A percentile compares a stretch with the other conserved stretches of the same genome.
Conservation (phyloP, 2,888 invertebrate genomes). For the Sinotaia quadrata region DNA sequence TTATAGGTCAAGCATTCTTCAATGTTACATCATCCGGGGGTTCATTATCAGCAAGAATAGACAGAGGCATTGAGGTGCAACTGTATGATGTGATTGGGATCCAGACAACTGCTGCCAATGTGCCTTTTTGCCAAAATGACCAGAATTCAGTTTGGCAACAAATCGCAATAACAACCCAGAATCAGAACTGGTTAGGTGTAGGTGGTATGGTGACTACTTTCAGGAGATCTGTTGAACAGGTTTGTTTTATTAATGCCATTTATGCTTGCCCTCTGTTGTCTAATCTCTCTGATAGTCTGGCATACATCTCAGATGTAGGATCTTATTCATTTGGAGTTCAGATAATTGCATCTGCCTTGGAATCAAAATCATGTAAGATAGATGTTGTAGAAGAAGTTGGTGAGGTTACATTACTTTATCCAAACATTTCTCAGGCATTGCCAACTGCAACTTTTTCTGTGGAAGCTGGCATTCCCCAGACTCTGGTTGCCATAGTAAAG, state of each 20-base stretch:
- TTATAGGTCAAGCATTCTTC: slow-evolving; percentile 39
- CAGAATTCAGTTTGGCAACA: slow-evolving; percentile 37
- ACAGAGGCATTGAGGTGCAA: slow-evolving; percentile 36
- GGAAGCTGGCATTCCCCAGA: slow-evolving; percentile 35
- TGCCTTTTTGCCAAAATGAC: slow-evolving; percentile 41
- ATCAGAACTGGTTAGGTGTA: slow-evolving; percentile 30
- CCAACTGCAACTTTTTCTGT: slow-evolving; percentile 37
- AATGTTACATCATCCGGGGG: slow-evolving; percentile 35
- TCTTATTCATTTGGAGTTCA: slow-evolving; percentile 37
- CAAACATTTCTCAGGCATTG: slow-evolving; percentile 21
- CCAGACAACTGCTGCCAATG: slow-evolving; percentile 37
- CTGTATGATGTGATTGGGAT: slow-evolving; percentile 50
- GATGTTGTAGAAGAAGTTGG: slow-evolving; percentile 44
- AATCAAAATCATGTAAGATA: slow-evolving; percentile 36
- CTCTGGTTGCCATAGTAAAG: slow-evolving; percentile 42
- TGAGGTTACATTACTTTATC: slow-evolving; percentile 46
- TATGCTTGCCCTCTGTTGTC: slow-evolving; percentile 33
- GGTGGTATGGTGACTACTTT: neutral
- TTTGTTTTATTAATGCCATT: slow-evolving; percentile 47
- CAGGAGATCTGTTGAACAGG: slow-evolving; percentile 22
- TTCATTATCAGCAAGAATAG: slow-evolving; percentile 26
- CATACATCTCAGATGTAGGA: slow-evolving; percentile 38
- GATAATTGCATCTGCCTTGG: neutral
- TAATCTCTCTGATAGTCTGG: slow-evolving; percentile 37
- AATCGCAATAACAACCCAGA: no score